Evolutionary conservation across 2,797 vertebrate species (phyloP).

Genomic region (Tarsius wallacei): DNA sequence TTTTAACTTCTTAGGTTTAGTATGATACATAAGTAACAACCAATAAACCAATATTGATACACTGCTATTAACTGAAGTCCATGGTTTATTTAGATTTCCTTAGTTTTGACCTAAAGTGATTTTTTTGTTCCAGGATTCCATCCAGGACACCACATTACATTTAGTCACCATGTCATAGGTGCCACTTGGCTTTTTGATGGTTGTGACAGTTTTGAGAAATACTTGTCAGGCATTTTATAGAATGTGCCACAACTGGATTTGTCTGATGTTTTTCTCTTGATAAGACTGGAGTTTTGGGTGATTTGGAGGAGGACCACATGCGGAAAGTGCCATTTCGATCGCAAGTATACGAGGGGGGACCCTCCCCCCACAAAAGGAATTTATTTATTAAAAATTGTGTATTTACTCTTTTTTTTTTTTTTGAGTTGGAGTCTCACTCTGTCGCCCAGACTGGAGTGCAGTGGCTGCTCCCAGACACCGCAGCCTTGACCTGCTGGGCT

Average conservation of each 20-base stretch:
- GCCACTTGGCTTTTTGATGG: background rate
- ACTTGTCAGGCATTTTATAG: background rate
- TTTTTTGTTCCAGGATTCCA: background rate
- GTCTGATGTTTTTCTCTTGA: slow-evolving; percentile 1
- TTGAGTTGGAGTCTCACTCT: too few relatives aligned
- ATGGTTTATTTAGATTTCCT: background rate
- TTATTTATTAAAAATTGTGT: too few relatives aligned
- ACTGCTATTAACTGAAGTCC: background rate
- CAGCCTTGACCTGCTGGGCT: too few relatives aligned
- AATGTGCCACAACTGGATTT: background rate
- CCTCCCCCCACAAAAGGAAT: too few relatives aligned
- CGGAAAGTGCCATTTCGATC: background rate
- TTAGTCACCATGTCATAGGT: background rate
- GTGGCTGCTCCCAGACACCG: too few relatives aligned
- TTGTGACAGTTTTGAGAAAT: background rate
- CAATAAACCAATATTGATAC: background rate
- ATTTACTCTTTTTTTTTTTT: too few relatives aligned
- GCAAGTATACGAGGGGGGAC: background rate
- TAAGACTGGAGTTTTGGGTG: background rate
- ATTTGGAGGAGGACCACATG: background rate
- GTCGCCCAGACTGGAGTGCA: too few relatives aligned
- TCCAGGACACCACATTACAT: background rate
- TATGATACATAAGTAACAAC: background rate
- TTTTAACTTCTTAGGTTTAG: background rate
- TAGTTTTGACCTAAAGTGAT: background rate